phyloP scores from a whole-genome alignment of 2,888 invertebrate genomes.

The Orchesellides sinensis region DNA sequence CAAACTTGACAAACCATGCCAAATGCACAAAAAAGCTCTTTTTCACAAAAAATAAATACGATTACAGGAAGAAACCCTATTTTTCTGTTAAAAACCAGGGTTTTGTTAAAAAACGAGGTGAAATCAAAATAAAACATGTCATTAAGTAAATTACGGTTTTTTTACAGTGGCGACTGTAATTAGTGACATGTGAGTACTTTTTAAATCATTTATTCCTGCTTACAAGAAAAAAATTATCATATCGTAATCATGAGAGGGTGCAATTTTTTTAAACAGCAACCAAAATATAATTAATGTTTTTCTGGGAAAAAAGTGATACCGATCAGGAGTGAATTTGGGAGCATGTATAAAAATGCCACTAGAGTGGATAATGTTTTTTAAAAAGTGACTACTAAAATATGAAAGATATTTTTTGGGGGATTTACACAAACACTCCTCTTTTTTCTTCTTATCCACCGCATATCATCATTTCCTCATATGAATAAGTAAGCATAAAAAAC shows the following conservation, averaged over 20 bases:
- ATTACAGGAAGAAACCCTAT: too few relatives aligned
- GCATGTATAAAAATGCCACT: neutral
- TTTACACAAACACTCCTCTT: conserved; percentile 37
- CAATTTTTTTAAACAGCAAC: neutral
- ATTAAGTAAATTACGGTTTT: neutral
- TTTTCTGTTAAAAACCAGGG: too few relatives aligned
- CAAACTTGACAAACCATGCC: conserved; percentile 3
- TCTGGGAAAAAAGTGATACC: neutral
- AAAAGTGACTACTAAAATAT: neutral
- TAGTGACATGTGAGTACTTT: neutral
- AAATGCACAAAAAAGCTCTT: neutral
- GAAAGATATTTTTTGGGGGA: neutral
- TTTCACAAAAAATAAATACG: neutral
- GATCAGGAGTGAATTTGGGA: too few relatives aligned
- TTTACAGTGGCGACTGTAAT: neutral
- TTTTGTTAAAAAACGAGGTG: too few relatives aligned
- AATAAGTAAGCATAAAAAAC: neutral
- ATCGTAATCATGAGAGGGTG: neutral
- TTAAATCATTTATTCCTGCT: too few relatives aligned
- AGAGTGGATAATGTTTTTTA: neutral
- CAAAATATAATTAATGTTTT: neutral
- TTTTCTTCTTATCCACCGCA: conserved; percentile 36
- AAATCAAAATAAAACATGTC: too few relatives aligned
- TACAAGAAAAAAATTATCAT: too few relatives aligned
- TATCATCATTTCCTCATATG: neutral